Evolutionary conservation across 2,797 vertebrate species (phyloP), one percentile per base, ranked within the genome.

Genomic region (Sebastes baramenuke): DNA sequence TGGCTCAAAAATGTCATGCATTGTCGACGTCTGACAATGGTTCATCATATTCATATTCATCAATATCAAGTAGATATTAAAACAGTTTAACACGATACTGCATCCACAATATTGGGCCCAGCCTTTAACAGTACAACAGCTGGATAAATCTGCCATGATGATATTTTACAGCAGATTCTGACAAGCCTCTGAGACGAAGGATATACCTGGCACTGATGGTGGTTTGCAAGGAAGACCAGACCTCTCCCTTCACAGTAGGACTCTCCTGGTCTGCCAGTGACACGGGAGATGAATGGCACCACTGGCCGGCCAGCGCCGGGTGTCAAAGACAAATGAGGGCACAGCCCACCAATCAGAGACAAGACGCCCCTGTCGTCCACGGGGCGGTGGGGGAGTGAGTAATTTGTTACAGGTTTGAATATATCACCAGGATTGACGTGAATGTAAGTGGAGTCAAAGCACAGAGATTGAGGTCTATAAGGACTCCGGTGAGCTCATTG

Each of bases 241-340:
- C 82, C 70, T 82, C 64, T 81, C 81, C 73, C 72, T 56, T 80
- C 87, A 73, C 88, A 83, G 81, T 68, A n/a, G 32, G 83, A 89
- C 83, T 82, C 79, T 32, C 72, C 82, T 64, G 60, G 73, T 90
- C 90, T 79, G 83, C 74, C 71, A 8, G 74, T 92, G 93, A 94
- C 93, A 93, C 2, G 20, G 22, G 73, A 93, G 94, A 95, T 92
- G 90, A 90, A 95, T 94, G 90, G 79, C 42, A 61, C 81, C 2
- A 79, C 69, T 55, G 88, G 80, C 80, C 29, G 83, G 85, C 88
- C 91, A 81, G 83, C 74, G 69, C 86, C 8, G 84, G 78, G 73
- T 91, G 93, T 92, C 91, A 90, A 86, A 94, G 93, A 95, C 92
- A 94, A 95, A 96, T 92, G 93, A 94, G 93, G 81, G 85, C 68